Conservation (phyloP, 2,797 vertebrate genomes). For the Passerculus sandwichensis region DNA sequence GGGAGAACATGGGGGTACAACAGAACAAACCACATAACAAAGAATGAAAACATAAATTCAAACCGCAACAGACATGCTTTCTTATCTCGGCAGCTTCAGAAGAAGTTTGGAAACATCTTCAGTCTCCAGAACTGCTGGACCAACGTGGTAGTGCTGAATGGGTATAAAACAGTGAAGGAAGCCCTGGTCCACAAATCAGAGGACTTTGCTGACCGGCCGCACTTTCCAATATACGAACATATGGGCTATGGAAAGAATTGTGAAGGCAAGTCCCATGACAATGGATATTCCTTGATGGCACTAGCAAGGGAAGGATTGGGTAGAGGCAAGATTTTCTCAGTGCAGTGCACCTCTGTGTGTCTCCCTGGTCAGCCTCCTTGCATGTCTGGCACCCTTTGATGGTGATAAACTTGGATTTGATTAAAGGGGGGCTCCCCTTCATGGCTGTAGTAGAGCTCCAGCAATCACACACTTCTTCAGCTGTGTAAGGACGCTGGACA, state of each 20-base stretch:
- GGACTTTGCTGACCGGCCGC: constrained; percentile 69
- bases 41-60: no score
- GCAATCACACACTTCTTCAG: not conserved
- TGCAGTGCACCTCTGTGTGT: rapidly evolving
- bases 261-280: constrained; percentile 55
- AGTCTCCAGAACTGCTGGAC: constrained; percentile 69
- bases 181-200: constrained; percentile 60
- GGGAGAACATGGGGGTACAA: no score
- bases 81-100: constrained; percentile 55
- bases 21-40: no score
- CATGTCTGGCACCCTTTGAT: not conserved
- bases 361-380: not conserved
- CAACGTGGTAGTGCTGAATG: constrained; percentile 68
- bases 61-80: not conserved
- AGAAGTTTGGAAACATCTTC: constrained; percentile 71
- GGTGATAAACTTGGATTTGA: not conserved
- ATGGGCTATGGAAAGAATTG: not conserved
- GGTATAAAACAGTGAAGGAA: constrained; percentile 65
- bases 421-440: not conserved
- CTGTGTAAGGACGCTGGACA: no score
- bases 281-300: not conserved
- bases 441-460: not conserved
- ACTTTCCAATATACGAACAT: not conserved
- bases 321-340: not conserved
- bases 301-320: not conserved